Evolutionary conservation across 1,140 invertebrate species (phyloP).

Genomic region (Drosophila suzukii): DNA sequence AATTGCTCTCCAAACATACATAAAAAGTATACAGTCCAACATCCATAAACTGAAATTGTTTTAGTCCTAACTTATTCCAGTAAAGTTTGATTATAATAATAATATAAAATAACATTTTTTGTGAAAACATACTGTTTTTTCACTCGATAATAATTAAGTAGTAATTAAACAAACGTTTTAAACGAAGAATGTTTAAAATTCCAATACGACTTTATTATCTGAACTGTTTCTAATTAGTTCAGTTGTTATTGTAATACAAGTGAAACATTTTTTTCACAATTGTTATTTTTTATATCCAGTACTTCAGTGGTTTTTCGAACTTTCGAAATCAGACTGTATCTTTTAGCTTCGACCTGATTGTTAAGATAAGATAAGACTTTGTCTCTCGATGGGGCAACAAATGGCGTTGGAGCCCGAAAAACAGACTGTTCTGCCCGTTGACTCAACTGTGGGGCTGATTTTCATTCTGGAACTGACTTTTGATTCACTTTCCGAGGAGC

Average conservation of each 20-base stretch:
- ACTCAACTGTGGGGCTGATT: constrained; percentile 8
- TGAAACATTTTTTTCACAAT: too few relatives aligned
- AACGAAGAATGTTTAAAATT: too few relatives aligned
- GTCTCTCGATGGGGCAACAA: constrained; percentile 33
- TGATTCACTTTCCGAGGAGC: constrained; percentile 15
- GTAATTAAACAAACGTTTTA: too few relatives aligned
- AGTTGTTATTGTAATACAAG: background rate
- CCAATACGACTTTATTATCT: too few relatives aligned
- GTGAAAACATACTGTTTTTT: too few relatives aligned
- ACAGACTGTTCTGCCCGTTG: constrained; percentile 4
- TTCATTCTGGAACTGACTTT: constrained; percentile 11
- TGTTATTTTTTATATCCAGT: background rate
- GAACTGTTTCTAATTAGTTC: background rate
- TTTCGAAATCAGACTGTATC: constrained; percentile 14
- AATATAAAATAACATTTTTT: too few relatives aligned
- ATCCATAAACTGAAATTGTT: background rate
- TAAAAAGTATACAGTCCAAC: background rate
- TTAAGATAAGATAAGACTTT: constrained; percentile 37
- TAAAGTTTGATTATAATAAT: too few relatives aligned
- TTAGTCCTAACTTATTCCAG: background rate
- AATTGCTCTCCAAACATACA: constrained; percentile 6
- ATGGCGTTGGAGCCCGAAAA: constrained; percentile 22
- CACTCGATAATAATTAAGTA: too few relatives aligned
- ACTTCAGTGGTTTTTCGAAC: background rate
- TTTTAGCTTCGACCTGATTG: constrained; percentile 14